Conservation (phyloP, 2,797 vertebrate genomes). For the Acanthurus tractus region DNA sequence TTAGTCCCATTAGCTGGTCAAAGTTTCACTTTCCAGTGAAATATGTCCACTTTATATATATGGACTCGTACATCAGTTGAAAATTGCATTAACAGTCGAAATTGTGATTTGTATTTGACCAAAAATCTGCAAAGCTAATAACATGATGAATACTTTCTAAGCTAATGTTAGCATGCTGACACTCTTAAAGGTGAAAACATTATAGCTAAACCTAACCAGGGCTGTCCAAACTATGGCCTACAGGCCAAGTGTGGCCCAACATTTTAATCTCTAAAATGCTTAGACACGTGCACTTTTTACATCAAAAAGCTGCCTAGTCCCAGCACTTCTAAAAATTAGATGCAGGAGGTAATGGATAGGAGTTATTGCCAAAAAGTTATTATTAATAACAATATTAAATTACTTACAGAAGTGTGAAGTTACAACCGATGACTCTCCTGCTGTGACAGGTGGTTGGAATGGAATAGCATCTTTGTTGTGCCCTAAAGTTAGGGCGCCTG, state of each 20-base stretch:
- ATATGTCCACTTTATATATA: background rate
- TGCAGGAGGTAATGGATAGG: no score
- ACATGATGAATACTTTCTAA: no score
- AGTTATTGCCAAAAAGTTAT: no score
- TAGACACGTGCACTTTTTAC: background rate
- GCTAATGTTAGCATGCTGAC: background rate
- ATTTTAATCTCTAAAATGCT: background rate
- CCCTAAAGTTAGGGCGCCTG: background rate
- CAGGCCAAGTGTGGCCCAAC: background rate
- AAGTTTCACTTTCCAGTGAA: conserved; percentile 3
- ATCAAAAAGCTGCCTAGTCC: background rate
- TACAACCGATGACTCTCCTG: background rate
- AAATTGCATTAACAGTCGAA: no score
- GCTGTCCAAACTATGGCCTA: background rate
- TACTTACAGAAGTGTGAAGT: background rate
- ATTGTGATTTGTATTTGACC: no score
- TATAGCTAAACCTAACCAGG: background rate
- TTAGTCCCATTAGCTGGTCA: background rate
- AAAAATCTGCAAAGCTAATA: no score
- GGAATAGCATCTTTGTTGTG: background rate
- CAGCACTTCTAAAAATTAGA: background rate
- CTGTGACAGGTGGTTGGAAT: background rate
- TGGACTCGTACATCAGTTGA: background rate
- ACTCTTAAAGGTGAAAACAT: background rate
- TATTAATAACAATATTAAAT: no score